These are phyloP conservation scores for Tryphoninae sp. DNA, from an alignment of 2,888 invertebrate genomes.

Conservation along the genomic window DNA sequence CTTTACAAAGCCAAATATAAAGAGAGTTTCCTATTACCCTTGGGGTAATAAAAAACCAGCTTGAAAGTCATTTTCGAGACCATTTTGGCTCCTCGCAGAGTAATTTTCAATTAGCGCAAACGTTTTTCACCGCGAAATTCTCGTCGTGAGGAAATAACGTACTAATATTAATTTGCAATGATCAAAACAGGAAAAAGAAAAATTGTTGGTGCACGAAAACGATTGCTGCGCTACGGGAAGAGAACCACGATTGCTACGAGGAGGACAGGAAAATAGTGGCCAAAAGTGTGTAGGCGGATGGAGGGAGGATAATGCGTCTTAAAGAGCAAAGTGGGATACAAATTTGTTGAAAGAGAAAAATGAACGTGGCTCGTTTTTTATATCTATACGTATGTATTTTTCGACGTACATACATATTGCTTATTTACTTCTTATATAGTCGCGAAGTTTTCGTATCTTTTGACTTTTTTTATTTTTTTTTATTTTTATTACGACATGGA, in stretches of 20 bases:
- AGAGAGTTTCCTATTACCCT: background rate
- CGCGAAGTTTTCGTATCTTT: conserved; percentile 43
- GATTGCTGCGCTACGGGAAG: conserved; percentile 8
- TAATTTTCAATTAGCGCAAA: conserved; percentile 48
- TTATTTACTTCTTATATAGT: conserved; percentile 18
- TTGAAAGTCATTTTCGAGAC: conserved; percentile 47
- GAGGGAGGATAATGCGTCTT: conserved; percentile 20
- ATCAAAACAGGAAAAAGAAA: conserved; percentile 21
- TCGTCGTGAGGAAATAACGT: conserved; percentile 40
- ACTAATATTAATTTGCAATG: conserved; percentile 45
- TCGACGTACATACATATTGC: background rate
- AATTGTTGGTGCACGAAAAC: conserved; percentile 34
- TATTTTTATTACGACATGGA: conserved; percentile 51
- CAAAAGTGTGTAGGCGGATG: background rate
- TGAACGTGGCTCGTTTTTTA: background rate
- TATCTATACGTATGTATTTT: conserved; percentile 2
- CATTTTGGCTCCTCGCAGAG: conserved; percentile 33
- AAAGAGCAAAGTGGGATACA: conserved; percentile 42
- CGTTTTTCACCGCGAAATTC: conserved; percentile 28
- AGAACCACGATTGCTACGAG: conserved; percentile 10
- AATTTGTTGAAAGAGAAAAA: conserved; percentile 44
- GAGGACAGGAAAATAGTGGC: conserved; percentile 28
- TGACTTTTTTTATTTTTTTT: background rate
- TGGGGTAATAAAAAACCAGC: background rate
- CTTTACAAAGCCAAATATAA: conserved; percentile 42